phyloP scores from a whole-genome alignment of 2,888 invertebrate species.

The Mythimna impura region DNA sequence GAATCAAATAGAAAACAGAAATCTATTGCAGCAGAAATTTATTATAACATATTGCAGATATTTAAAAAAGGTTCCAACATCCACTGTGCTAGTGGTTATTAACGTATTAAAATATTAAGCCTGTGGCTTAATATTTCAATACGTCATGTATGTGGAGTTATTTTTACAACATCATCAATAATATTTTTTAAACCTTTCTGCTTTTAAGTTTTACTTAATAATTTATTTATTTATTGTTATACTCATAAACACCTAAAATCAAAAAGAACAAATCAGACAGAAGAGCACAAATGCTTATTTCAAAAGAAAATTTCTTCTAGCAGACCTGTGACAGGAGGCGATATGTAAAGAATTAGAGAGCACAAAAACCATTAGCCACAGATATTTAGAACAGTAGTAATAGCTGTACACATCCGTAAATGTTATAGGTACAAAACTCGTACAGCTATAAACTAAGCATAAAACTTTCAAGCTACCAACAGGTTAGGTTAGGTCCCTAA shows the following conservation, averaged over 20 bases:
- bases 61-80: conserved; percentile 12
- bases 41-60: neutral
- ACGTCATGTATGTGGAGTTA: neutral
- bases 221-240: no score
- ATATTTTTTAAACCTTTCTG: neutral
- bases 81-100: neutral
- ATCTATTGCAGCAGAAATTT: neutral
- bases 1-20: conserved; percentile 1
- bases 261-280: no score
- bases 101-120: neutral
- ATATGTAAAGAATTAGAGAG: neutral
- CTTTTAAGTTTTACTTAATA: neutral
- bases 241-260: no score
- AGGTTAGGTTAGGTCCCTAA: conserved; percentile 50
- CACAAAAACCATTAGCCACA: neutral
- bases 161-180: neutral
- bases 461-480: conserved; percentile 46
- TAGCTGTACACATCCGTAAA: conserved; percentile 9
- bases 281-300: no score
- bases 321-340: no score
- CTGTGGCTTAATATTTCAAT: neutral
- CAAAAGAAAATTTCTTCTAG: no score
- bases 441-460: conserved; percentile 33
- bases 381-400: neutral
- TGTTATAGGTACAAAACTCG: neutral